Conservation (phyloP, 2,797 vertebrate species). For the Poeciliopsis paucimaculata region DNA sequence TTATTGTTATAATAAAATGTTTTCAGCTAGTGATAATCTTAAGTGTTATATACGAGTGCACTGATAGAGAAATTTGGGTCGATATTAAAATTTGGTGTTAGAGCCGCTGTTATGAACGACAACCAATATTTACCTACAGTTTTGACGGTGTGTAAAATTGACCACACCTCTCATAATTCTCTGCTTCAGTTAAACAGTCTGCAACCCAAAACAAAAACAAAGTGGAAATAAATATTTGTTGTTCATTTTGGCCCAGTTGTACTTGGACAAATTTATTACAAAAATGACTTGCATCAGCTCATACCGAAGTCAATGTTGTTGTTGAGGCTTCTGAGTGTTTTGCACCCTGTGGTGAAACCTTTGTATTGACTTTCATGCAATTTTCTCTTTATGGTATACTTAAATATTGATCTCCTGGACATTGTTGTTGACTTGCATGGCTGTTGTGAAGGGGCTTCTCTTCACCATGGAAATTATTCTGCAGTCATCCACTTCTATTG, state of each 20-base stretch:
- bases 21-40: neutral
- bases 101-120: neutral
- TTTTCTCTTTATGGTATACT: neutral
- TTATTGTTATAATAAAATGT: constrained; percentile 12
- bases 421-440: neutral
- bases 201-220: neutral
- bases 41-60: neutral
- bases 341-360: neutral
- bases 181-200: too few species aligned
- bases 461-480: neutral
- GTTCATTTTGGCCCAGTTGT: too few species aligned
- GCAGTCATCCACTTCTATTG: neutral
- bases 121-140: neutral
- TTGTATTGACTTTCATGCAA: neutral
- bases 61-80: neutral
- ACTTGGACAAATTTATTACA: neutral
- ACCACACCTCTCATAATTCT: neutral
- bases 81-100: neutral
- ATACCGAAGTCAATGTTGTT: neutral
- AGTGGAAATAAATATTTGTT: neutral
- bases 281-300: neutral
- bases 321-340: neutral
- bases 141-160: neutral
- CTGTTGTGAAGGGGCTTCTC: neutral
- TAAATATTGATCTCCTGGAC: neutral